Evolutionary conservation across 2,888 invertebrate species (phyloP).

Genomic region (Dolomedes plantarius): DNA sequence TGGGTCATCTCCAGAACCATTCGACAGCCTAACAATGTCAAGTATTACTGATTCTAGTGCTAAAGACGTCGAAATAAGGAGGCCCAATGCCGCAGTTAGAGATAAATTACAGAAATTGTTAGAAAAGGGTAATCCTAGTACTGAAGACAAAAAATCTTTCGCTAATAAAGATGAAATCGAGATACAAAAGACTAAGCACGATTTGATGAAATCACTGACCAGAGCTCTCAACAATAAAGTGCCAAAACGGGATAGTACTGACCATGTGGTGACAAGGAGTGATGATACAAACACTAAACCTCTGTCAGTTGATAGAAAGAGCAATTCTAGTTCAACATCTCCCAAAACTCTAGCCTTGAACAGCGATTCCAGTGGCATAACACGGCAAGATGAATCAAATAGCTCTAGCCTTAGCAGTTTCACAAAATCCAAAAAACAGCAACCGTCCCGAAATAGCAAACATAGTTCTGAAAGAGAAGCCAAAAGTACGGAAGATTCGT

Average conservation of each 20-base stretch:
- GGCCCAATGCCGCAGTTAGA: slow-evolving; percentile 29
- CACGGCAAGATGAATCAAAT: slow-evolving; percentile 61
- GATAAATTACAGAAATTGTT: slow-evolving; percentile 55
- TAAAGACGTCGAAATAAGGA: slow-evolving; percentile 16
- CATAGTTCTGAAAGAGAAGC: slow-evolving; percentile 21
- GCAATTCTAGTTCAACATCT: slow-evolving; percentile 51
- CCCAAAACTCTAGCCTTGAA: slow-evolving; percentile 42
- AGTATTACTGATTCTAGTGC: slow-evolving; percentile 25
- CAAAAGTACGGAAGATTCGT: slow-evolving; percentile 34
- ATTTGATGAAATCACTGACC: slow-evolving; percentile 60
- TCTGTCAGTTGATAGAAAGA: slow-evolving; percentile 34
- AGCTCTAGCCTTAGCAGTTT: slow-evolving; percentile 46
- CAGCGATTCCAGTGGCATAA: slow-evolving; percentile 25
- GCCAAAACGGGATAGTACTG: slow-evolving; percentile 45
- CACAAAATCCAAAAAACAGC: slow-evolving; percentile 29
- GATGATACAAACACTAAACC: slow-evolving; percentile 20
- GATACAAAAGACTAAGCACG: slow-evolving; percentile 46
- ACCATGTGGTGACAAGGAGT: slow-evolving; percentile 38
- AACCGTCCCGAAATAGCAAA: slow-evolving; percentile 13
- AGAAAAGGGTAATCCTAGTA: slow-evolving; percentile 34
- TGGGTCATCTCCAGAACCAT: slow-evolving; percentile 46
- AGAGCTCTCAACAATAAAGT: slow-evolving; percentile 60
- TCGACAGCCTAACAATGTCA: slow-evolving; percentile 65
- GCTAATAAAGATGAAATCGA: slow-evolving; percentile 43
- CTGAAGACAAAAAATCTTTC: not conserved